Evolutionary conservation across 1,140 invertebrate genomes (phyloP).

Genomic region (Plodia interpunctella): DNA sequence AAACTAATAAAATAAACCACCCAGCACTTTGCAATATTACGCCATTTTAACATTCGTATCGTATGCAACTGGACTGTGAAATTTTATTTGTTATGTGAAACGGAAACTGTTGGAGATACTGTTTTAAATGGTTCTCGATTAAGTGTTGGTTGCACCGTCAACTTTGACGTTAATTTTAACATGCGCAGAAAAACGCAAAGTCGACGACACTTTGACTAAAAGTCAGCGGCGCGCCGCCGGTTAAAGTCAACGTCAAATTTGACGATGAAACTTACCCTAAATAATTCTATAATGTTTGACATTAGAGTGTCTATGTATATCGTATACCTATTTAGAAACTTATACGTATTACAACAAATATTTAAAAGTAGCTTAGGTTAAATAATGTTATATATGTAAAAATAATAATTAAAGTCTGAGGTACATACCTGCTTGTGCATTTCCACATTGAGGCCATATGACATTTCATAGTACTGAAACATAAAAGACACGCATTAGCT

Average conservation of each 20-base stretch:
- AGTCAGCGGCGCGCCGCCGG: too few species aligned
- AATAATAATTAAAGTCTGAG: neutral
- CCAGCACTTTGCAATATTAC: constrained; percentile 32
- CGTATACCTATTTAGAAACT: constrained; percentile 12
- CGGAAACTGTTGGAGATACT: neutral
- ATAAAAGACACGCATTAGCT: constrained; percentile 67
- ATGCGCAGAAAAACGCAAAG: too few species aligned
- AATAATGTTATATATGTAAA: too few species aligned
- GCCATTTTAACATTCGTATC: constrained; percentile 16
- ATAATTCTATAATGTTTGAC: too few species aligned
- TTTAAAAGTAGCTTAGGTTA: too few species aligned
- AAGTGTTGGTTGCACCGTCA: too few species aligned
- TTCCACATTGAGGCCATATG: constrained; percentile 98
- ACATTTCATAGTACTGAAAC: constrained; percentile 99
- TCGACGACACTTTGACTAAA: too few species aligned
- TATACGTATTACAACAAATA: too few species aligned
- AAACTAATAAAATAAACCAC: constrained; percentile 42
- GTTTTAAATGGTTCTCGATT: neutral
- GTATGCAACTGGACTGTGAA: constrained; percentile 31
- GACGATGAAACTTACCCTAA: too few species aligned
- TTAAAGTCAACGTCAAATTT: too few species aligned
- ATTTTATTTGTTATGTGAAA: neutral
- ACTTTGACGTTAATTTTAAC: too few species aligned
- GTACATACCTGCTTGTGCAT: constrained; percentile 98
- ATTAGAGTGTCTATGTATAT: too few species aligned